Percentiles rank a stretch among this genome's conserved stretches.
Evolutionary conservation across 2,888 invertebrate genomes (phyloP).

Genomic region (Drosophila kanekoi): DNA sequence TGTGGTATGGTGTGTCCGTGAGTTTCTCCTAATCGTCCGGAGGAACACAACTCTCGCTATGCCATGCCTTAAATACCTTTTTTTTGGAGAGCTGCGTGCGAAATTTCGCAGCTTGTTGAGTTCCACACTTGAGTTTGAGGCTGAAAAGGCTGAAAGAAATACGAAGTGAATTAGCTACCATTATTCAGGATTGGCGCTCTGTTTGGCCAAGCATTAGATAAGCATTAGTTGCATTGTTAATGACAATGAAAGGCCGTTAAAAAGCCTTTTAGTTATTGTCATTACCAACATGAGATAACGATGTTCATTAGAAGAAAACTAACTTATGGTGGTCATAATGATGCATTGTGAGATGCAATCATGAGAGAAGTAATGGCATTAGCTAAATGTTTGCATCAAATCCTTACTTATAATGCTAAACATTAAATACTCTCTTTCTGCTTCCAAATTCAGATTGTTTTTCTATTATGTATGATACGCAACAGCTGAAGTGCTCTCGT

Average conservation of each 20-base stretch:
- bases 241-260: conserved; percentile 34
- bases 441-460: not conserved
- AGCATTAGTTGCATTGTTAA: conserved; percentile 39
- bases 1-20: too few relatives aligned
- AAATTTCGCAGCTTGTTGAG: conserved; percentile 76
- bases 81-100: conserved; percentile 74
- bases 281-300: too few relatives aligned
- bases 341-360: too few relatives aligned
- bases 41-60: conserved; percentile 43
- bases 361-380: too few relatives aligned
- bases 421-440: too few relatives aligned
- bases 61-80: conserved; percentile 63
- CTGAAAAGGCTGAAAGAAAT: conserved; percentile 1
- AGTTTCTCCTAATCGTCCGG: conserved; percentile 30
- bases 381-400: too few relatives aligned
- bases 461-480: not conserved
- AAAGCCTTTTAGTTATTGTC: too few relatives aligned
- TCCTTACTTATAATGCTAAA: too few relatives aligned
- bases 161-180: not conserved
- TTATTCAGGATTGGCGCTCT: not conserved
- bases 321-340: too few relatives aligned
- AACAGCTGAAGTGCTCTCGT: not conserved
- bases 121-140: conserved; percentile 32
- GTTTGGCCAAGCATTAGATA: conserved; percentile 13
- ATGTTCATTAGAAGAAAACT: too few relatives aligned